Evolutionary conservation across 2,797 vertebrate species (phyloP).

Genomic region (Semotilus atromaculatus): DNA sequence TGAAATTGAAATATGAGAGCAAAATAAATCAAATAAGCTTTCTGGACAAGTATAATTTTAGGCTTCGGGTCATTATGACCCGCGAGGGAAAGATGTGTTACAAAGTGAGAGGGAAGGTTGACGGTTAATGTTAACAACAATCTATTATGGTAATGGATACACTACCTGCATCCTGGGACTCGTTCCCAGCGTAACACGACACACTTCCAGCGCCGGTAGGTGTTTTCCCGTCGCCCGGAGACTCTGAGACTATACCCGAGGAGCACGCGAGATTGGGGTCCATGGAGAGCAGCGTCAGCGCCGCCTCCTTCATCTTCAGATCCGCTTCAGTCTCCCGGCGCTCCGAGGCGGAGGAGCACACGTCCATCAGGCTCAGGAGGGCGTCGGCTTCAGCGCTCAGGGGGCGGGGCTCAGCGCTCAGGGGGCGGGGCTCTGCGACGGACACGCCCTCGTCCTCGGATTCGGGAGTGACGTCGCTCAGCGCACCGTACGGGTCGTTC

Average conservation of each 20-base stretch:
- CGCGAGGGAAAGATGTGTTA: too few species aligned
- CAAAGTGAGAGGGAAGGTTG: too few species aligned
- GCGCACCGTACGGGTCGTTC: conserved; percentile 73
- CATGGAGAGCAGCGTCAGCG: conserved; percentile 83
- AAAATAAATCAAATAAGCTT: too few species aligned
- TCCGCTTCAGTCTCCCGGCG: conserved; percentile 70
- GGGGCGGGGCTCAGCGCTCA: conserved; percentile 57
- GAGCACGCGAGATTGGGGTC: conserved; percentile 69
- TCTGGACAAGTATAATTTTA: too few species aligned
- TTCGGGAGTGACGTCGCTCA: conserved; percentile 79
- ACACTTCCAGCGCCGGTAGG: conserved; percentile 22
- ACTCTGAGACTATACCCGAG: conserved; percentile 54
- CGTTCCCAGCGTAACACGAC: too few species aligned
- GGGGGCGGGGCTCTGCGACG: conserved; percentile 45
- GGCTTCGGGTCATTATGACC: too few species aligned
- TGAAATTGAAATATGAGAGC: too few species aligned
- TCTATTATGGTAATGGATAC: not conserved
- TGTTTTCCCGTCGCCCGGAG: conserved; percentile 42
- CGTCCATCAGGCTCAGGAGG: conserved; percentile 78
- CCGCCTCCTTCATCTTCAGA: conserved; percentile 82
- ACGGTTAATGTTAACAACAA: too few species aligned
- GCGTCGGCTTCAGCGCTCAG: conserved; percentile 71
- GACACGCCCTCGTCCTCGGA: conserved; percentile 66
- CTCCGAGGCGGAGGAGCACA: conserved; percentile 67
- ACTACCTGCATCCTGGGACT: conserved; percentile 1